These are phyloP conservation scores for Apolygus lucorum DNA, from an alignment of 1,140 invertebrate genomes.

Conservation along the genomic window DNA sequence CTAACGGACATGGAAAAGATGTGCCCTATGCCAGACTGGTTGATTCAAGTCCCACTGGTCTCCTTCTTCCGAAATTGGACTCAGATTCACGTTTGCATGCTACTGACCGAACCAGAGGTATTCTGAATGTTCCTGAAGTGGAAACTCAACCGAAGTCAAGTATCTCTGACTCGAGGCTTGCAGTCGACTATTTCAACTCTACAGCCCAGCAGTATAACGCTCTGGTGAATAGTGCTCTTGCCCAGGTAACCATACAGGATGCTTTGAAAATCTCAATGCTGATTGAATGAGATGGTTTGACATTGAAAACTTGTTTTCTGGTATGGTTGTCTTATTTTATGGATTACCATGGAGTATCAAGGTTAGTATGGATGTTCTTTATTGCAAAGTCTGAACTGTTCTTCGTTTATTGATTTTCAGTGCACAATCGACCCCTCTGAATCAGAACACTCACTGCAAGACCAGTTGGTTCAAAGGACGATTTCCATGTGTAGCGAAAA, in stretches of 20 bases:
- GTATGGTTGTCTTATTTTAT: background rate
- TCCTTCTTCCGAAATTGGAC: slow-evolving; percentile 56
- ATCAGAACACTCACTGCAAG: slow-evolving; percentile 32
- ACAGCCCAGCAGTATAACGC: slow-evolving; percentile 38
- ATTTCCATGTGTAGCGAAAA: slow-evolving; percentile 80
- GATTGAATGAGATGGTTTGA: background rate
- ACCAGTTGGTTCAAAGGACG: slow-evolving; percentile 56
- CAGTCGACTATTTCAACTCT: slow-evolving; percentile 55
- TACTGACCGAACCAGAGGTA: slow-evolving; percentile 52
- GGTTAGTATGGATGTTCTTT: too few species aligned
- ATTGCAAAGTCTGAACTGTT: too few species aligned
- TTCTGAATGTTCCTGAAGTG: slow-evolving; percentile 45
- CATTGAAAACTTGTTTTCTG: background rate
- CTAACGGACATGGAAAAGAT: slow-evolving; percentile 44
- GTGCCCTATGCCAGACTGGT: slow-evolving; percentile 70
- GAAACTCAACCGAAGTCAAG: slow-evolving; percentile 53
- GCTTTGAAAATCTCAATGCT: background rate
- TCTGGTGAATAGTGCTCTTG: slow-evolving; percentile 29
- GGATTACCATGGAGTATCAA: too few species aligned
- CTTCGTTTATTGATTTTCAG: slow-evolving; percentile 21
- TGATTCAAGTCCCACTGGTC: slow-evolving; percentile 49
- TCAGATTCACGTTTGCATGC: slow-evolving; percentile 63
- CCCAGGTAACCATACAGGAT: slow-evolving; percentile 24
- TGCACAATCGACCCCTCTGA: slow-evolving; percentile 30
- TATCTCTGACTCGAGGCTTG: slow-evolving; percentile 70